Conservation (phyloP, 2,888 invertebrate genomes). For the Schrankia costaestrigalis region DNA sequence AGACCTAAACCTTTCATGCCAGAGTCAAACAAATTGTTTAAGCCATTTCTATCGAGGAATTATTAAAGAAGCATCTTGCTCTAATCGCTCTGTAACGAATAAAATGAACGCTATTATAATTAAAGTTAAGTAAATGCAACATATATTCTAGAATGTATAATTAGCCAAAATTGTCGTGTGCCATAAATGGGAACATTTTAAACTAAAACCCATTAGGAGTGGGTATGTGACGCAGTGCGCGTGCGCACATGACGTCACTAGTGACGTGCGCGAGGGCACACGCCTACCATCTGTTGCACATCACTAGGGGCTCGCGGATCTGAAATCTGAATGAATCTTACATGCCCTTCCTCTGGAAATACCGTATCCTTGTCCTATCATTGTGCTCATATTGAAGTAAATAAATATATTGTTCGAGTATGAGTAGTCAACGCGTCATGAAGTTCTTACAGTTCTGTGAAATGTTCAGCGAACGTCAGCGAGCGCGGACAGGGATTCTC, state of each 20-base stretch:
- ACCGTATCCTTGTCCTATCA: slow-evolving; percentile 1
- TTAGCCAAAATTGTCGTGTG: too few relatives aligned
- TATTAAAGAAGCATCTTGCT: too few relatives aligned
- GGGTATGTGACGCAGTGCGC: slow-evolving; percentile 28
- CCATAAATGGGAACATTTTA: too few relatives aligned
- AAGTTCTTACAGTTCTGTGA: neutral
- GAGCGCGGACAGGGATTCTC: too few relatives aligned
- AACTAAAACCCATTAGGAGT: slow-evolving; percentile 4
- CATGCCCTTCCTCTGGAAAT: slow-evolving; percentile 3
- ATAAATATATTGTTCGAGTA: neutral
- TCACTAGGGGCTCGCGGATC: neutral
- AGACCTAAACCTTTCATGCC: too few relatives aligned
- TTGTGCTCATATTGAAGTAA: neutral
- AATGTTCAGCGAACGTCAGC: neutral
- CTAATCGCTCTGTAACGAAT: too few relatives aligned
- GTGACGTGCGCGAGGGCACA: slow-evolving; percentile 15
- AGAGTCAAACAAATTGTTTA: too few relatives aligned
- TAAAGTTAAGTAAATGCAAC: too few relatives aligned
- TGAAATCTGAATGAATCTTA: neutral
- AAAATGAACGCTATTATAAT: too few relatives aligned
- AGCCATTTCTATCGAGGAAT: too few relatives aligned
- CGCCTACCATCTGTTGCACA: slow-evolving; percentile 11
- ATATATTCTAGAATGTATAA: too few relatives aligned
- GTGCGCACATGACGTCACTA: slow-evolving; percentile 19
- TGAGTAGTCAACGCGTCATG: slow-evolving; percentile 2